Percentiles rank a stretch among this genome's conserved stretches.
These are phyloP conservation scores for Lycopodina hypogea DNA, from an alignment of 37 sponge, comb jelly and placozoan genomes.

Conservation along the genomic window DNA sequence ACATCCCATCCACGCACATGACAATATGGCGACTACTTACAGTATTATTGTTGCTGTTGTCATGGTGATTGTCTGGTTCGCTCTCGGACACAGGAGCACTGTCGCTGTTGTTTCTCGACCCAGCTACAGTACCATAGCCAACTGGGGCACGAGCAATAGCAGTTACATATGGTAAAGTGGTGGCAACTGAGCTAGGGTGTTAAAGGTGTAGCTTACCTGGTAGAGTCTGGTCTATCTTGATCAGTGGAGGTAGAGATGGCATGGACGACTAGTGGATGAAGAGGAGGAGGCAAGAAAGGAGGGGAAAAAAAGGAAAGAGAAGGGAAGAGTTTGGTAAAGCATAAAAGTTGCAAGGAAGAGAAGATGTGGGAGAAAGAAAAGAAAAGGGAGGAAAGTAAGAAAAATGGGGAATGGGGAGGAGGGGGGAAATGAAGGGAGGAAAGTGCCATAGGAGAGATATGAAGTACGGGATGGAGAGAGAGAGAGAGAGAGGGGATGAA, in stretches of 20 bases:
- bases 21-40: too few relatives aligned
- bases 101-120: too few relatives aligned
- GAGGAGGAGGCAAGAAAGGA: neutral
- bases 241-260: constrained; percentile 30
- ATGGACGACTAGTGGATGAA: neutral
- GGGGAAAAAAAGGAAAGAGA: neutral
- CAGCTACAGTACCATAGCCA: too few relatives aligned
- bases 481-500: constrained; percentile 14
- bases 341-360: neutral
- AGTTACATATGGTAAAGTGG: too few relatives aligned
- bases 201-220: constrained; percentile 10
- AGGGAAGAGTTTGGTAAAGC: neutral
- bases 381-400: neutral
- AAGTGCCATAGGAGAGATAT: neutral
- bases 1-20: neutral
- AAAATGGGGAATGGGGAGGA: neutral
- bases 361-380: neutral
- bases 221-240: constrained; percentile 41
- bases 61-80: too few relatives aligned
- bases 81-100: too few relatives aligned
- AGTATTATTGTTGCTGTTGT: too few relatives aligned
- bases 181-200: too few relatives aligned
- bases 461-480: constrained; percentile 14
- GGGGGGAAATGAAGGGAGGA: neutral
- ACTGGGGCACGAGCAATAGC: too few relatives aligned